These are phyloP conservation scores for Atlantisia rogersi DNA, from an alignment of 2,113 vertebrate species.

Conservation along the genomic window DNA sequence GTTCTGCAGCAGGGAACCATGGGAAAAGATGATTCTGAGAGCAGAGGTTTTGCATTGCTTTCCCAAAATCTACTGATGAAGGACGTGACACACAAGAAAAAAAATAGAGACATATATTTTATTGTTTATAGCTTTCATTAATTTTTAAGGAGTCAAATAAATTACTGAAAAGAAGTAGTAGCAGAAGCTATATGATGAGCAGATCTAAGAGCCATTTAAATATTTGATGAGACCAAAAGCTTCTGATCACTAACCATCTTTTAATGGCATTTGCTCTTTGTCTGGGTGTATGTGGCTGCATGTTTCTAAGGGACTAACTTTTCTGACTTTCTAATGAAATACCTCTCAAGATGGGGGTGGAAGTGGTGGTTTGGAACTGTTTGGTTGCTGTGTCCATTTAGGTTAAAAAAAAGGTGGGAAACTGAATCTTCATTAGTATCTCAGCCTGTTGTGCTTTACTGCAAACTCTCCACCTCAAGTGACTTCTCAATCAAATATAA, in stretches of 20 bases:
- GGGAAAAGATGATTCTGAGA: neutral
- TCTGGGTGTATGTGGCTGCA: neutral
- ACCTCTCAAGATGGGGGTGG: conserved; percentile 28
- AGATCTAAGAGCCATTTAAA: conserved; percentile 74
- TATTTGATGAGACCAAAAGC: conserved; percentile 80
- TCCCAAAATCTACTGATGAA: conserved; percentile 18
- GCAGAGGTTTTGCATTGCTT: neutral
- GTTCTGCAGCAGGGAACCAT: neutral
- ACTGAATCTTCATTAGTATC: neutral
- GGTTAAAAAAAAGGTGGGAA: neutral
- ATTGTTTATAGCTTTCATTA: conserved; percentile 62
- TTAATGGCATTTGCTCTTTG: conserved; percentile 71
- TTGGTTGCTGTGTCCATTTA: neutral
- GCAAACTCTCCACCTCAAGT: neutral
- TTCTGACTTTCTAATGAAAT: conserved; percentile 65
- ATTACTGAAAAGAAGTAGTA: conserved; percentile 33
- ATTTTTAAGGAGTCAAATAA: conserved; percentile 68
- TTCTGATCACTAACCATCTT: conserved; percentile 75
- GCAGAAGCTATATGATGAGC: conserved; percentile 6
- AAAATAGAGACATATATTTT: conserved; percentile 22
- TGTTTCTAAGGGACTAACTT: conserved; percentile 58
- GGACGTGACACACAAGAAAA: conserved; percentile 5
- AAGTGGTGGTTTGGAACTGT: neutral
- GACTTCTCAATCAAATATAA: neutral
- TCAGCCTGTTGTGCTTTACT: neutral